These are phyloP conservation scores for Hydropsyche betteni DNA, from an alignment of 2,888 invertebrate species.

Conservation along the genomic window DNA sequence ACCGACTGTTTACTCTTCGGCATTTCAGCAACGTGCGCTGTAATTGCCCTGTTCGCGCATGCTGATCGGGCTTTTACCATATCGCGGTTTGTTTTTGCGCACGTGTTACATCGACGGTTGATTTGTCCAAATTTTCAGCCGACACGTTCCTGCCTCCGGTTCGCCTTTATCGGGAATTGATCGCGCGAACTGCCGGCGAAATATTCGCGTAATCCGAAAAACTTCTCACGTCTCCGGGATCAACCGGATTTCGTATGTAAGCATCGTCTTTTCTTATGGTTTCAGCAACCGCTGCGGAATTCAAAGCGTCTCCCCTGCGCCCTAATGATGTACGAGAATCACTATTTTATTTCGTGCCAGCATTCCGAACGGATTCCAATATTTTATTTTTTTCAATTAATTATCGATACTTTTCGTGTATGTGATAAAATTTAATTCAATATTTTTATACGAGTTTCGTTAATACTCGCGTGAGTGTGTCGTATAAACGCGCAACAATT, in stretches of 20 bases:
- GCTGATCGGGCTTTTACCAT: background rate
- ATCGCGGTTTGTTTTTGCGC: background rate
- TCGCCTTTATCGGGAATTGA: conserved; percentile 45
- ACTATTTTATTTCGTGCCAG: background rate
- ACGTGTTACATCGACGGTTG: background rate
- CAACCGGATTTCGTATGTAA: conserved; percentile 20
- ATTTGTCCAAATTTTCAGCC: too few relatives aligned
- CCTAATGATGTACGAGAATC: conserved; percentile 13
- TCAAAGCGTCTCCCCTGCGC: background rate
- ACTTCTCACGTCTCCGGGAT: conserved; percentile 40
- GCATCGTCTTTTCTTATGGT: conserved; percentile 23
- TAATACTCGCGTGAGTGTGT: too few relatives aligned
- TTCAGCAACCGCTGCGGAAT: conserved; percentile 8
- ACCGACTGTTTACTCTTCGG: conserved; percentile 16
- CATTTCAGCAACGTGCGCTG: conserved; percentile 18
- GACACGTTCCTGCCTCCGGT: background rate
- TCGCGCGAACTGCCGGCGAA: conserved; percentile 42
- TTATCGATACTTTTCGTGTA: too few relatives aligned
- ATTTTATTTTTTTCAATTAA: too few relatives aligned
- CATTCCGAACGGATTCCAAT: too few relatives aligned
- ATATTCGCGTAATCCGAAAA: conserved; percentile 44
- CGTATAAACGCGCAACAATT: too few relatives aligned
- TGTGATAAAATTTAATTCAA: too few relatives aligned
- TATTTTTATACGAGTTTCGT: too few relatives aligned
- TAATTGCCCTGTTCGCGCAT: conserved; percentile 5